A percentile compares a stretch with the other conserved stretches of the same genome.
phyloP scores from a whole-genome alignment of 2,113 vertebrate genomes.

The Meleagris gallopavo region DNA sequence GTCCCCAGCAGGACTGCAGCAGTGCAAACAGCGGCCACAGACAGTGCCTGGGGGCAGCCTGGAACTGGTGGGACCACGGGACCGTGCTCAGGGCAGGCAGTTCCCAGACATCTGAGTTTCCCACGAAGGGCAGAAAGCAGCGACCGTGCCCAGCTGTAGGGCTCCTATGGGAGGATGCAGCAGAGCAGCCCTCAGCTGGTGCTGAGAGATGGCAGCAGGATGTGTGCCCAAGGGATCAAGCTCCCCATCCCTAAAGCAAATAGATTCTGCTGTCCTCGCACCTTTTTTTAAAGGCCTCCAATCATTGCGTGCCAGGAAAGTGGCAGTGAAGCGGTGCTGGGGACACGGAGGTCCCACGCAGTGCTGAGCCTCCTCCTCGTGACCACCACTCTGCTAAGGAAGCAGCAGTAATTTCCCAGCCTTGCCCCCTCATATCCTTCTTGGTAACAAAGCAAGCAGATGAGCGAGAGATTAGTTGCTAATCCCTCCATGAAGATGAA shows the following conservation, averaged over 20 bases:
- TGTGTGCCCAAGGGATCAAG: background rate
- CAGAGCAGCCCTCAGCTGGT: background rate
- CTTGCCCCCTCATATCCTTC: background rate
- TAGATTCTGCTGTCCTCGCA: background rate
- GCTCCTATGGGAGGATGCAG: background rate
- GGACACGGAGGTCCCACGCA: background rate
- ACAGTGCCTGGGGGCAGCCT: background rate
- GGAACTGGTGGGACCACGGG: background rate
- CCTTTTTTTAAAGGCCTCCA: no score
- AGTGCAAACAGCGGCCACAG: background rate
- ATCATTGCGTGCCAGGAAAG: background rate
- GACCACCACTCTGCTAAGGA: background rate
- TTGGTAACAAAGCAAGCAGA: constrained; percentile 30
- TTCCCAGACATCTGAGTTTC: background rate
- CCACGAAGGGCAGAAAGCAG: background rate
- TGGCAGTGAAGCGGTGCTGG: no score
- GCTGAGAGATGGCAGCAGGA: background rate
- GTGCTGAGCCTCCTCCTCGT: background rate
- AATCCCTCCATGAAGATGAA: constrained; percentile 63
- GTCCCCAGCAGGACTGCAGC: background rate
- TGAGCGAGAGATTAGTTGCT: constrained; percentile 60
- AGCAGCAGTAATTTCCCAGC: background rate
- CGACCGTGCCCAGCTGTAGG: background rate
- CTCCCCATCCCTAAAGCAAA: background rate
- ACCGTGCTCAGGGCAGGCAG: background rate